Evolutionary conservation across 2,113 vertebrate species (phyloP).

Genomic region (Tautogolabrus adspersus): DNA sequence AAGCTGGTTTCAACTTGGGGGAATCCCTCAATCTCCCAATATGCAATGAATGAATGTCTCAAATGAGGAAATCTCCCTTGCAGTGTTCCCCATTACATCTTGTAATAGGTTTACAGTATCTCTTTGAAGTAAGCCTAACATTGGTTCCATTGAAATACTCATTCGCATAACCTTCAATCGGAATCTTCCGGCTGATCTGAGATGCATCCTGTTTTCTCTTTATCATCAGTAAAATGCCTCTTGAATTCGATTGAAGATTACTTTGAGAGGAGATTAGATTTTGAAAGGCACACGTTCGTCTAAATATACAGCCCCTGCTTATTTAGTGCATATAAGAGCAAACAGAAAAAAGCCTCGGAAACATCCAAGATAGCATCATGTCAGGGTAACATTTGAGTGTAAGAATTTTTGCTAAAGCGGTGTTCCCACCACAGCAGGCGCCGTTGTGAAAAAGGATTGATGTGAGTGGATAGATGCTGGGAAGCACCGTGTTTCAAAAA

Average conservation of each 20-base stretch:
- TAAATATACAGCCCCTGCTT: conserved; percentile 2
- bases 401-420: not conserved
- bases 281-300: not conserved
- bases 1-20: too few relatives aligned
- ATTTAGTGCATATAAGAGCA: not conserved
- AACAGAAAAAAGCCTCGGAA: conserved; percentile 1
- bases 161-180: not conserved
- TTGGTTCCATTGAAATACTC: not conserved
- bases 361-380: not conserved
- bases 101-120: not conserved
- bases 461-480: not conserved
- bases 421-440: not conserved
- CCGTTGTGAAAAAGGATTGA: not conserved
- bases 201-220: not conserved
- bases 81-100: not conserved
- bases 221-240: not conserved
- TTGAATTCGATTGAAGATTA: not conserved
- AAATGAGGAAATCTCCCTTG: not conserved
- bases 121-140: not conserved
- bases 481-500: not conserved
- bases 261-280: not conserved
- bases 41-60: not conserved
- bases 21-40: too few relatives aligned
- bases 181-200: not conserved
- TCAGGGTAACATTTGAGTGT: not conserved